Evolutionary conservation across 2,888 invertebrate species (phyloP), one percentile per base, ranked within the genome.

Genomic region (Torymus auratus): DNA sequence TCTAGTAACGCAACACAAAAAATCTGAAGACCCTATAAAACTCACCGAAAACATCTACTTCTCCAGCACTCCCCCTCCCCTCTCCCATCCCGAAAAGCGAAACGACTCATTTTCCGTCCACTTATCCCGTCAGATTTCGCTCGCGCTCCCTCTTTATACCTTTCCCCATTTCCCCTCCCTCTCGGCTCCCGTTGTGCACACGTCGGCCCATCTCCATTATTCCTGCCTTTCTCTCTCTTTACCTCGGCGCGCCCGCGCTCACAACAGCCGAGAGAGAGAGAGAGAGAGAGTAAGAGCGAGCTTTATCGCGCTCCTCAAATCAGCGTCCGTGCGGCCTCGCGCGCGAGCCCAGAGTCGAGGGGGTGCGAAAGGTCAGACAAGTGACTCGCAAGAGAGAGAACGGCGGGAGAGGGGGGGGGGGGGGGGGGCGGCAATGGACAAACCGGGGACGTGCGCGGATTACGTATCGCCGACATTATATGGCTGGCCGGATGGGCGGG

Each of bases 401-500:
- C 15, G 28, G n/a, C 28, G 53, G 15, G 28, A 65, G 52, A 52
- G n/a, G 41, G 41, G 41, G 28, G 12, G 13, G 23, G n/a, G 23
- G 28, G 53, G 10, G 52, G 11, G 14, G 17, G 15, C n/a, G 41
- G 62, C 20, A 28, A 56, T 41, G 71, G 82, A 55, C 70, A 65
- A 55, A 72, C 67, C 28, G 50, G 28, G 60, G 28, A 81, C 83
- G 83, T 81, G 83, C 81, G 81, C 72, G 73, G 81, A 83, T 83
- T 83, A 83, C 75, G 62, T 74, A 80, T 78, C 15, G 56, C 74
- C 64, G 12, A 53, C 71, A 65, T 69, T 75, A 64, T 55, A 50
- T 64, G 52, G 28, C 53, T 67, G 75, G 64, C n/a, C 56, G 52
- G 58, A 20, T 65, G 7, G 41, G 7, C 58, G 62, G 23, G 72